These are phyloP conservation scores for Amniataba percoides DNA, from an alignment of 2,797 vertebrate genomes.

Conservation along the genomic window DNA sequence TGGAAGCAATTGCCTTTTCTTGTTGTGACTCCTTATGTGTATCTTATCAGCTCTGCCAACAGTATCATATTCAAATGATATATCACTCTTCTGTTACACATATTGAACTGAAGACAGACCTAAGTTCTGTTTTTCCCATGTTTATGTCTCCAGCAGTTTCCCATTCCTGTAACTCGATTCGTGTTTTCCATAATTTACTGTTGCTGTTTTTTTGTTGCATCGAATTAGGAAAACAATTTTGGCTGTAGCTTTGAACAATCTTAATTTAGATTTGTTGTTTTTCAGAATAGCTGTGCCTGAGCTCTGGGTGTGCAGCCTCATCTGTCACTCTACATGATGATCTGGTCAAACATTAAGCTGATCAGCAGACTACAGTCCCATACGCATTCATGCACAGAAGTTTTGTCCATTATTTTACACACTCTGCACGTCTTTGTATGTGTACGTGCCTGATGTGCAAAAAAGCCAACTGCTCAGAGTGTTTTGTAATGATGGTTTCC, in stretches of 20 bases:
- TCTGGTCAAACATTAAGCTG: constrained; percentile 56
- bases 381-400: constrained; percentile 39
- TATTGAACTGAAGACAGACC: constrained; percentile 39
- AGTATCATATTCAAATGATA: constrained; percentile 32
- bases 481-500: constrained; percentile 48
- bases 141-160: constrained; percentile 58
- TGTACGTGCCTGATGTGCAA: constrained; percentile 25
- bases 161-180: constrained; percentile 59
- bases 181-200: constrained; percentile 44
- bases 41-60: constrained; percentile 48
- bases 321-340: background rate
- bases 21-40: constrained; percentile 46
- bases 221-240: constrained; percentile 31
- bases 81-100: constrained; percentile 33
- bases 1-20: constrained; percentile 58
- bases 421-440: constrained; percentile 5
- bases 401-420: constrained; percentile 49
- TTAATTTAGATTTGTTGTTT: constrained; percentile 1
- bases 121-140: constrained; percentile 35
- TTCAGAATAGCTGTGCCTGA: background rate
- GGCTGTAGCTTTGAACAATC: background rate
- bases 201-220: constrained; percentile 47
- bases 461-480: constrained; percentile 41
- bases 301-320: constrained; percentile 20
- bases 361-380: constrained; percentile 17